These are phyloP conservation scores for Nomada fucata DNA, from an alignment of 2,888 invertebrate species.

Conservation along the genomic window DNA sequence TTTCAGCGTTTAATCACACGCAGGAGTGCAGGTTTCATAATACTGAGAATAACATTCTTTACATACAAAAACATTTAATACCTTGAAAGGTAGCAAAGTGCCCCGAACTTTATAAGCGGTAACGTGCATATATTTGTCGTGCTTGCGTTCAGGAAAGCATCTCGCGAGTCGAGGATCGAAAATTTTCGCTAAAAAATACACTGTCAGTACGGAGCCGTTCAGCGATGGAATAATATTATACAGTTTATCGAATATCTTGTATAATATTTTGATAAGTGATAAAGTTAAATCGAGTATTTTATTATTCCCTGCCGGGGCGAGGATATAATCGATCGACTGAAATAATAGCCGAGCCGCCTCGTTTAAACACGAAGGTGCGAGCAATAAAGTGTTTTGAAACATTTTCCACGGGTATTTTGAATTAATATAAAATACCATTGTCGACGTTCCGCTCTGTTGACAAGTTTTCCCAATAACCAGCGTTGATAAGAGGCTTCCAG, in stretches of 20 bases:
- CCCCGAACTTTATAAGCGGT: too few species aligned
- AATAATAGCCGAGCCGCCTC: slow-evolving; percentile 3
- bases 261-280: not conserved
- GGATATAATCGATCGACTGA: not conserved
- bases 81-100: too few species aligned
- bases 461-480: slow-evolving; percentile 7
- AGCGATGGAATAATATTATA: not conserved
- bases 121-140: not conserved
- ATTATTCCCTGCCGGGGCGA: not conserved
- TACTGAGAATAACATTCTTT: too few species aligned
- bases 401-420: not conserved
- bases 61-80: too few species aligned
- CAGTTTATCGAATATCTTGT: not conserved
- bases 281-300: not conserved
- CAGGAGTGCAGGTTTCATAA: too few species aligned
- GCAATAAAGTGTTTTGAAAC: not conserved
- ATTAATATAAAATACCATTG: not conserved
- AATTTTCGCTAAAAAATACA: not conserved
- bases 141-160: not conserved
- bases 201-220: not conserved
- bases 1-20: too few species aligned
- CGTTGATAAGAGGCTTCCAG: not conserved
- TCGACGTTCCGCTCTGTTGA: not conserved
- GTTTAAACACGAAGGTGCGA: not conserved
- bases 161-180: not conserved